These are phyloP conservation scores for Ephialtes manifestator DNA, from an alignment of 2,888 invertebrate species.

Conservation along the genomic window DNA sequence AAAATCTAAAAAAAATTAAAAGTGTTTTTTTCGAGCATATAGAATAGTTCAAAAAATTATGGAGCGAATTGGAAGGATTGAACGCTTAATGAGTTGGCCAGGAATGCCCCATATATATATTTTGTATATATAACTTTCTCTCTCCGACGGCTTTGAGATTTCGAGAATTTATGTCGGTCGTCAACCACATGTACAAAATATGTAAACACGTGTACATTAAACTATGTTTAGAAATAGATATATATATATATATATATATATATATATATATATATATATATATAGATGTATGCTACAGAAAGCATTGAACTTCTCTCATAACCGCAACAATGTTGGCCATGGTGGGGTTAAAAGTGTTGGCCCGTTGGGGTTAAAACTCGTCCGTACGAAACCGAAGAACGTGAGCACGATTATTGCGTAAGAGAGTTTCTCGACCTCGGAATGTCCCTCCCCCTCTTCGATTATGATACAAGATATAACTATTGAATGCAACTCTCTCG, in stretches of 20 bases:
- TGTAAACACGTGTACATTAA: neutral
- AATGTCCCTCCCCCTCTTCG: neutral
- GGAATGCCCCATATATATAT: too few relatives aligned
- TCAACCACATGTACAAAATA: neutral
- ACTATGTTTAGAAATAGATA: neutral
- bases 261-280: neutral
- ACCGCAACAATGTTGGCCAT: constrained; percentile 18
- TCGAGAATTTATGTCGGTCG: constrained; percentile 23
- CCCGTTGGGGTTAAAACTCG: constrained; percentile 27
- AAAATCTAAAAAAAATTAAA: too few relatives aligned
- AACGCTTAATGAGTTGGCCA: too few relatives aligned
- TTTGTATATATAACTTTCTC: constrained; percentile 20
- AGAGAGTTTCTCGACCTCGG: constrained; percentile 48
- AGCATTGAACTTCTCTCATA: constrained; percentile 35
- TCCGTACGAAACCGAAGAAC: constrained; percentile 33
- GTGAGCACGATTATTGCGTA: constrained; percentile 11
- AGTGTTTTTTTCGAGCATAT: too few relatives aligned
- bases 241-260: neutral
- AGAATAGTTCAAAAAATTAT: too few relatives aligned
- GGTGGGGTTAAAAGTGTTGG: neutral
- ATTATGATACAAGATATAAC: neutral
- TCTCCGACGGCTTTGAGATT: constrained; percentile 14
- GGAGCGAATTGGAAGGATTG: too few relatives aligned
- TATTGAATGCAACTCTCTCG: constrained; percentile 31
- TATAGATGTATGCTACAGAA: neutral